Evolutionary conservation across 2,888 invertebrate genomes (phyloP), one percentile per base, ranked within the genome.

Genomic region (Parthenolecanium corni): DNA sequence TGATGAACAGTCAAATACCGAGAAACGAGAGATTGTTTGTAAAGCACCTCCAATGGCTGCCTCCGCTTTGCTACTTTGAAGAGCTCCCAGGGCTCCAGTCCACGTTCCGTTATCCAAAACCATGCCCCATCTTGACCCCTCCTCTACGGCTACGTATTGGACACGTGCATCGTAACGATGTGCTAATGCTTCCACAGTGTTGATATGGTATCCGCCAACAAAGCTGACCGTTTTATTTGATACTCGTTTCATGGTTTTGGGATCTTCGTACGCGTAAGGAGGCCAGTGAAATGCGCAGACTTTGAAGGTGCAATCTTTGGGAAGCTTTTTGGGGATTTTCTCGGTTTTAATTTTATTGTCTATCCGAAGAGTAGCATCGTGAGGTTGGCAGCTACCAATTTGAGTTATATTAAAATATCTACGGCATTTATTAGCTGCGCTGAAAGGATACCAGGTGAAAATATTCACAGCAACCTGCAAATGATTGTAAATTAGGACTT

Each of bases 261-360:
- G 12, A 36, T 52, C 21, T 31, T 20, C 12, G 20, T 24, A 42
- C 40, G 42, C 25, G 54, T 56, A 44, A 1, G 66, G 66, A 11
- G 64, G 64, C 65, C 65, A 66, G 44, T 66, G 20, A 21, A 66
- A 66, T 23, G 40, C 64, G 14, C 52, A 58, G 20, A 64, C 56
- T 24, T 20, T 64, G 11, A 65, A 36, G 12, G 25, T 47, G 23
- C 66, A 66, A 20, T 46, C 36, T 18, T 20, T 49, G 12, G 31
- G 18, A 11, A 54, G 23, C 20, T 18, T 25, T n/a, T 40, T 52
- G 14, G 12, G 12, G 11, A 40, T 31, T 31, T 31, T 31, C 9
- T 6, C 31, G 31, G 9, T 9, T 9, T 31, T 31, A 6, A 6
- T 9, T 9, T 31, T 31, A 6, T 31, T 31, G 9, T 4, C 31